Base-by-base conservation (phyloP, 1,140 invertebrate species). In the Drosophila azteca region DNA sequence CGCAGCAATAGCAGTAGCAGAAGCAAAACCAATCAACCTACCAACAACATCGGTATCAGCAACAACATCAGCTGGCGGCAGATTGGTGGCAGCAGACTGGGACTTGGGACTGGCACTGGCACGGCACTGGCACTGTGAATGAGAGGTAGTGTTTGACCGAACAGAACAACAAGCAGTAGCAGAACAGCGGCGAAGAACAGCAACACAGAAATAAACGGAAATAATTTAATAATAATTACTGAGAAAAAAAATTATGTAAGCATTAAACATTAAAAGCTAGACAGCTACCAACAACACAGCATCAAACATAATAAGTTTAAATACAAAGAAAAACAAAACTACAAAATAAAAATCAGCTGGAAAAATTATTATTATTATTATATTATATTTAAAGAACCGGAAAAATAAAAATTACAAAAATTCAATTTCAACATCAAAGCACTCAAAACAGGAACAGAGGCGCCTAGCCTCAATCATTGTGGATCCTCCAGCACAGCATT, bases 151-250 rank as follows among this genome's bases (percentile, higher is more conserved):
- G 64, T 83, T 81, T 49, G 63, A 72, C 59, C 54, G 71, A 74
- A 75, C 52, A 55, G 43, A 20, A 20, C 44, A 43, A 26, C 17
- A 61, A 55, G 46, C 44, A 43, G 41, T 41, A 68, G 50, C 44
- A 58, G 73, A 61, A 80, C 24, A 29, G 9, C 31, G 8, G 31
- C 8, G 31, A 2, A 31, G 31, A 31, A 62, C 62, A 81, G 78
- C 75, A 39, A 39, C 35, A 80, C 79, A 82, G 74, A 60, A 60
- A 83, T 79, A 58, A 84, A 51, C 64, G 66, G 77, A 83, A 87
- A 88, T 85, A 85, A 85, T 85, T 85, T 85, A 88, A 85, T 85
- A 85, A 85, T 85, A 85, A 85, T 85, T 85, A 85, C 83, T 88
- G 83, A 87, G 76, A 74, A 61, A 20, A 20, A 81, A 84, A 83